Base-by-base conservation (phyloP, 2,113 vertebrate genomes). In the Salvelinus sp. region DNA sequence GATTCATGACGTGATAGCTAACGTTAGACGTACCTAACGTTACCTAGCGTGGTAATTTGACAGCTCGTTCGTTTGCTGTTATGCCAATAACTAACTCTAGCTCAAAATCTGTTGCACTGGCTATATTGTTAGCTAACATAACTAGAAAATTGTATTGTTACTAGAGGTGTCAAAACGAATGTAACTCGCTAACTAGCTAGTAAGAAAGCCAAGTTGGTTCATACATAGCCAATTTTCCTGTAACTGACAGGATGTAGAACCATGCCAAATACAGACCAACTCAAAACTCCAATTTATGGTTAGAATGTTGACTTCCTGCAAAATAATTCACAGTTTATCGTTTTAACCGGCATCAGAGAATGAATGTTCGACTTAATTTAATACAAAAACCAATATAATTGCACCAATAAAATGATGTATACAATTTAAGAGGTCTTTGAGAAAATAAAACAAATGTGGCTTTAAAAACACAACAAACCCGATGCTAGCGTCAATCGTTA, bases 301-400 rank as follows among this genome's bases (percentile, higher is more conserved):
- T 23, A 33, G 62, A 71, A 74, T 73, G 58, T 74, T 60, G 58
- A 74, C 76, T 84, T 85, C 81, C 85, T 88, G 79, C 78, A 2
- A 85, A 57, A 76, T 73, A 82, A 30, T 22, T 58, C 13, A 10
- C 23, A 30, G 22, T 16, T 28, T 23, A 30, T 4, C 23, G 4
- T 33, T 44, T 7, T 25, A 48, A 66, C 82, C 77, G 79, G 86
- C 70, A 72, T 68, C 12, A 71, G 64, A 22, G 3, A 6, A 20
- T 65, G 6, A 2, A 22, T 33, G 1, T 14, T n/a, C n/a, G 0
- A 62, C 4, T 22, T n/a, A 22, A 62, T 62, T 62, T 20, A 57
- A 57, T n/a, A 62, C n/a, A 62, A 23, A 7, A 54, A 6, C 4
- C 3, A 54, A 16, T 16, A 44, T 62, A 1, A 23, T 22, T 22